A percentile compares a stretch with the other conserved stretches of the same genome.
phyloP scores from a whole-genome alignment of 2,113 vertebrate genomes.

The Phycodurus eques region DNA sequence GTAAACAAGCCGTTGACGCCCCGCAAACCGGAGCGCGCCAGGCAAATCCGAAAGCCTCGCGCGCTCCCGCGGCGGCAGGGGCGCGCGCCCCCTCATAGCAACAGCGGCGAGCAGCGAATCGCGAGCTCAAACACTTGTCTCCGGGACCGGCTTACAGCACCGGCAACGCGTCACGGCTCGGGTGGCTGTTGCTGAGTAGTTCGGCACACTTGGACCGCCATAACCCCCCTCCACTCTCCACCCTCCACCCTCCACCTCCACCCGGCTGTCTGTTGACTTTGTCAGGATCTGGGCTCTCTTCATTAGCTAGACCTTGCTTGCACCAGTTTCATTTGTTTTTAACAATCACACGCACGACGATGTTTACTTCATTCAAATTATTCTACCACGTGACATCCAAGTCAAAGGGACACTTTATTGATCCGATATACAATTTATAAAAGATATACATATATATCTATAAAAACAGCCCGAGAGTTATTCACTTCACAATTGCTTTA shows the following conservation, averaged over 20 bases:
- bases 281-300: slow-evolving; percentile 63
- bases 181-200: slow-evolving; percentile 82
- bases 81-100: slow-evolving; percentile 72
- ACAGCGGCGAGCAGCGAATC: slow-evolving; percentile 81
- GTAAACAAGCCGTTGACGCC: slow-evolving; percentile 2
- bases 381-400: not conserved
- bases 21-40: not conserved
- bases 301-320: slow-evolving; percentile 55
- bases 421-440: not conserved
- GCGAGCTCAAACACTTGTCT: slow-evolving; percentile 78
- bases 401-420: not conserved
- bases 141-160: slow-evolving; percentile 77
- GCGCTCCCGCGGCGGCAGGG: slow-evolving; percentile 30
- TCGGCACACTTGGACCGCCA: slow-evolving; percentile 62
- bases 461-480: too few relatives aligned
- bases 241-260: slow-evolving; percentile 12
- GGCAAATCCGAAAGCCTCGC: not conserved
- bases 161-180: slow-evolving; percentile 73
- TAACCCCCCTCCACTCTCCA: slow-evolving; percentile 4
- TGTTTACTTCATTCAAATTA: not conserved
- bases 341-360: not conserved
- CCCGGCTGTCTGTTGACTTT: slow-evolving; percentile 71
- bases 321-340: slow-evolving; percentile 3
- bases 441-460: not conserved
- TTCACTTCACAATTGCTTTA: not conserved